These are phyloP conservation scores for Diabrotica virgifera DNA, from an alignment of 1,140 invertebrate species.

Conservation along the genomic window DNA sequence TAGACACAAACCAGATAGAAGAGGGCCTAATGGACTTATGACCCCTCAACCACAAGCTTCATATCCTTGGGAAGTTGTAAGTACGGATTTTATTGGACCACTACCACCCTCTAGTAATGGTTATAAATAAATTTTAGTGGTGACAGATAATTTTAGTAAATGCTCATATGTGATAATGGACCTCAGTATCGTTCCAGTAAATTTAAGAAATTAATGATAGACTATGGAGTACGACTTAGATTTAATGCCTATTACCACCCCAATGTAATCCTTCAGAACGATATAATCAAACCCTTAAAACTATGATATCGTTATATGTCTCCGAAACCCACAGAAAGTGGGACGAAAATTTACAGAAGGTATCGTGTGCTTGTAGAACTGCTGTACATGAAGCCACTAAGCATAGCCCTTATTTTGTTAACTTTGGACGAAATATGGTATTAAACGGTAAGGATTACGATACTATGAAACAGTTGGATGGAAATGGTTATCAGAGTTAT, in stretches of 20 bases:
- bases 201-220: too few relatives aligned
- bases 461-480: neutral
- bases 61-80: conserved; percentile 15
- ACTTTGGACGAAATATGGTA: conserved; percentile 30
- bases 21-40: conserved; percentile 36
- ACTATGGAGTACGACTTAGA: too few relatives aligned
- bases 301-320: conserved; percentile 37
- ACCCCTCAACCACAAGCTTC: conserved; percentile 16
- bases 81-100: conserved; percentile 22
- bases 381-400: conserved; percentile 35
- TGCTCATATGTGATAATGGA: too few relatives aligned
- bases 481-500: neutral
- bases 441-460: conserved; percentile 10
- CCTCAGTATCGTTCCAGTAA: too few relatives aligned
- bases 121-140: conserved; percentile 40
- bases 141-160: conserved; percentile 43
- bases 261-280: too few relatives aligned
- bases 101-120: conserved; percentile 37
- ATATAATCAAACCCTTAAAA: conserved; percentile 41
- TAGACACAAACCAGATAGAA: conserved; percentile 23
- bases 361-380: conserved; percentile 38
- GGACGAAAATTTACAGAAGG: conserved; percentile 35
- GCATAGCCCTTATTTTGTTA: conserved; percentile 36
- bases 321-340: conserved; percentile 39
- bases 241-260: too few relatives aligned